Evolutionary conservation across 2,113 vertebrate genomes (phyloP), one percentile per base, ranked within the genome.

Genomic region (Lampris incognitus): DNA sequence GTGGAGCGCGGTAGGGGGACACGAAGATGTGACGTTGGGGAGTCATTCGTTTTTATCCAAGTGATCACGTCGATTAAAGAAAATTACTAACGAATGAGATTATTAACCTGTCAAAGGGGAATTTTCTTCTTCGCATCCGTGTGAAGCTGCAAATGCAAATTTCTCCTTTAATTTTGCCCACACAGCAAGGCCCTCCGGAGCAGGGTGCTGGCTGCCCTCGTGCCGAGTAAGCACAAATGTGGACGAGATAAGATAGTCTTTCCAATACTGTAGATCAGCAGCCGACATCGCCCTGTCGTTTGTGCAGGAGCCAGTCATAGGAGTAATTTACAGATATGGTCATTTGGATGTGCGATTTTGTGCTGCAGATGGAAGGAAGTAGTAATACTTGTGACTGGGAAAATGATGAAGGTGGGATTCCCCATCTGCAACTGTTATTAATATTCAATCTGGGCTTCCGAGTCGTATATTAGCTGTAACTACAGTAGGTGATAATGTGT

Each of bases 111-210:
- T 81, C 81, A 44, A 0, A n/a, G 72, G 69, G 39, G 76, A 85
- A 82, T 60, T 37, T 24, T 78, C 69, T 79, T 54, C 71, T 41
- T 51, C 3, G 13, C 64, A 4, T 55, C 76, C 36, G 1, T 63
- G 70, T 56, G 1, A 63, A 67, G 68, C 48, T 76, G 79, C 62
- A 87, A 58, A 88, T 89, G 77, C 83, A 88, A 89, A 91, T 88
- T 48, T 77, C 78, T 67, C 72, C 66, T 76, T 79, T 71, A 42
- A 72, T 83, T 85, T 79, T 86, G 89, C 84, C 87, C 72, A 88
- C 79, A 72, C 86, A 90, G 85, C 75, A 68, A 10, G 56, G 69
- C 58, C 41, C 44, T 39, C 59, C 69, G 41, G 36, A 82, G 41
- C 62, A 42, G 72, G 38, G 56, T 63, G 79, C 78, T 56, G 79